These are phyloP conservation scores for Goniozus legneri DNA, from an alignment of 1,140 invertebrate genomes.

Conservation along the genomic window DNA sequence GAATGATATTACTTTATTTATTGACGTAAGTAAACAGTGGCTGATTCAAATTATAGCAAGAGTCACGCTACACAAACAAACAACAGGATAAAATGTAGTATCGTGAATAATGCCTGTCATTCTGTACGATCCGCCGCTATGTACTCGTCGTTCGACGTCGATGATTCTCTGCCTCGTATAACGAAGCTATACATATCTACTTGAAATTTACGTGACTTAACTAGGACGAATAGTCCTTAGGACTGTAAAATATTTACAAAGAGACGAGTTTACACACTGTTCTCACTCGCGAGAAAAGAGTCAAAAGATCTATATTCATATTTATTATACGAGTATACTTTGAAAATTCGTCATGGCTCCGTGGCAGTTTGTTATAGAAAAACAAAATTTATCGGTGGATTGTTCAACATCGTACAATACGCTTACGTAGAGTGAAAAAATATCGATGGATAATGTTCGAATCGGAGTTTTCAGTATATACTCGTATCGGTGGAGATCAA, in stretches of 20 bases:
- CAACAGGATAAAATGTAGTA: not conserved
- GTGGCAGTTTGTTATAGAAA: too few species aligned
- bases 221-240: slow-evolving; percentile 9
- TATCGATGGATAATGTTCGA: too few species aligned
- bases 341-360: too few species aligned
- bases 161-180: slow-evolving; percentile 8
- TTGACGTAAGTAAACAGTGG: slow-evolving; percentile 45
- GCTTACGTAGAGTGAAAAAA: too few species aligned
- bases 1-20: slow-evolving; percentile 50
- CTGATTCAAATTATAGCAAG: slow-evolving; percentile 14
- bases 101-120: slow-evolving; percentile 4
- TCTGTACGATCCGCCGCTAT: slow-evolving; percentile 8
- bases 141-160: not conserved
- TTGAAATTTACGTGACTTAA: slow-evolving; percentile 10
- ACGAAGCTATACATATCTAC: slow-evolving; percentile 3
- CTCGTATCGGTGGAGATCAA: too few species aligned
- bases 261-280: slow-evolving; percentile 5
- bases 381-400: too few species aligned
- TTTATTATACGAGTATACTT: too few species aligned
- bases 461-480: too few species aligned
- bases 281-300: too few species aligned
- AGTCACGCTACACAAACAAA: slow-evolving; percentile 12
- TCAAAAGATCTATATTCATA: too few species aligned
- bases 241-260: slow-evolving; percentile 28
- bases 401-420: too few species aligned